Evolutionary conservation across 2,888 invertebrate genomes (phyloP), one percentile per base, ranked within the genome.

Genomic region (Corbicula japonica): DNA sequence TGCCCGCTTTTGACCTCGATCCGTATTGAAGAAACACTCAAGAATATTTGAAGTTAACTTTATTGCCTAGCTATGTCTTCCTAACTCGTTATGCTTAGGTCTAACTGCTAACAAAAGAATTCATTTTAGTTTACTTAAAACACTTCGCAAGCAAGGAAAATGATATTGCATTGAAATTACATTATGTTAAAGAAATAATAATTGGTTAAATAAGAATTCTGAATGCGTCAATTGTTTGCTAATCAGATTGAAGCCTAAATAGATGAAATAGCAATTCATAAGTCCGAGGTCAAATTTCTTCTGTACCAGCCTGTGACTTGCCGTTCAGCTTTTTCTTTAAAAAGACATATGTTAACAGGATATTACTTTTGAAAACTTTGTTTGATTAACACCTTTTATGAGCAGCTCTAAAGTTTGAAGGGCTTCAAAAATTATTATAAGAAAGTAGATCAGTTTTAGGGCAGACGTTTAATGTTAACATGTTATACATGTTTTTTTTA

Each of bases 1-100:
- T 75, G 75, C 30, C 75, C 69, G 68, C 69, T 75, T 34, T 60
- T 75, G 69, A 75, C 75, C 75, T 48, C 6, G 21, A 44, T 26
- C 38, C 6, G 61, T 66, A 66, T 66, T 74, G 66, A 66, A 52
- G 58, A 60, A 72, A 66, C 44, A 58, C 69, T 69, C 26, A 46
- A 56, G 58, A 69, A 66, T 66, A 66, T 66, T 66, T 66, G 54
- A 66, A 50, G 54, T 66, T 38, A 50, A 52, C 50, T 66, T 50
- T 54, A 66, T 66, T 48, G 66, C 66, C 46, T 35, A 66, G 66
- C 35, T 50, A 50, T 66, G 23, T 21, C 32, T 66, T 38, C 66
- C 38, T 21, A 35, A 28, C 44, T n/a, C 12, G 58, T 26, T 44
- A 69, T 56, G 69, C 58, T 58, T 69, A 12, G 23, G 35, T 58